Conservation (phyloP, 2,113 vertebrate genomes). For the Amblyopsis rosae region DNA sequence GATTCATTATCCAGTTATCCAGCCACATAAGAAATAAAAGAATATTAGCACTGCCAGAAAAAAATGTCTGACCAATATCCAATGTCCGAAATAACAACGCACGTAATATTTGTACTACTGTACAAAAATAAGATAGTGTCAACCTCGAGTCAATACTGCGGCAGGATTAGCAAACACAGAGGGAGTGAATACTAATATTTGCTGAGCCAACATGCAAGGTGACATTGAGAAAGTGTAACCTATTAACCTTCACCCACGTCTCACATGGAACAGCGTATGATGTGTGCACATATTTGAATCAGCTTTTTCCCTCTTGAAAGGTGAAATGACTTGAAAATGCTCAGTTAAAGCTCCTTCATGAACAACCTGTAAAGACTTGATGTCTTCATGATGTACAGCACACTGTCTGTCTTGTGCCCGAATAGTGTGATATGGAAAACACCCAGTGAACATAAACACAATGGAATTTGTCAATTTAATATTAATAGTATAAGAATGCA, state of each 20-base stretch:
- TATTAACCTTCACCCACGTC: background rate
- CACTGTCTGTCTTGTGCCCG: too few relatives aligned
- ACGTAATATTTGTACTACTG: background rate
- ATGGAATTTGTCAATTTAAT: too few relatives aligned
- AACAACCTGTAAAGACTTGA: too few relatives aligned
- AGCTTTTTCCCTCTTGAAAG: too few relatives aligned
- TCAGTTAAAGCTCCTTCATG: too few relatives aligned
- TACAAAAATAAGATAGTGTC: background rate
- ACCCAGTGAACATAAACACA: too few relatives aligned
- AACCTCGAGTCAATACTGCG: slow-evolving; percentile 17
- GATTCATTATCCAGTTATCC: too few relatives aligned
- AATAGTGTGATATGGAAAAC: too few relatives aligned
- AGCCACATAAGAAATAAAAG: background rate
- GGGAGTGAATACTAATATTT: slow-evolving; percentile 62
- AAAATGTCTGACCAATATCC: background rate
- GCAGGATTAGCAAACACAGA: slow-evolving; percentile 39
- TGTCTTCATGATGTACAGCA: too few relatives aligned
- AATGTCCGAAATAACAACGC: background rate
- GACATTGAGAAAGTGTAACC: slow-evolving; percentile 3
- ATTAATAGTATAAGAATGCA: too few relatives aligned
- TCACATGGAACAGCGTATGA: background rate
- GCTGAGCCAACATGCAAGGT: slow-evolving; percentile 40
- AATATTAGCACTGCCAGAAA: background rate
- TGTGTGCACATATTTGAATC: background rate
- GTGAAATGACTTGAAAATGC: too few relatives aligned